Percentiles rank a stretch among this genome's conserved stretches.
These are phyloP conservation scores for Rhea pennata DNA, from an alignment of 2,113 vertebrate genomes.

Conservation along the genomic window DNA sequence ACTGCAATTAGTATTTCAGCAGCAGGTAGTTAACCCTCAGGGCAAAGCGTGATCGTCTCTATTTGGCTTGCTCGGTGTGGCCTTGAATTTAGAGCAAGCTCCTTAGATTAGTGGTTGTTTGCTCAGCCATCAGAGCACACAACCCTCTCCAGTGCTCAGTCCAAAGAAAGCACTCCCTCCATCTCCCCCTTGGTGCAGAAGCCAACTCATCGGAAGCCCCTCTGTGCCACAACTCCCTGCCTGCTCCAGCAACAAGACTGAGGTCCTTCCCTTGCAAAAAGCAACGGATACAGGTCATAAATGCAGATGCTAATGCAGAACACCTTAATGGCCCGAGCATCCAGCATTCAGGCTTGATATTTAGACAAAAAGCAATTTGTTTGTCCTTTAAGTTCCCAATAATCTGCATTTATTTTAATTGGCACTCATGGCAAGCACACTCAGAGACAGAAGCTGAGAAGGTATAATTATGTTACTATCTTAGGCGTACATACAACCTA, in stretches of 20 bases:
- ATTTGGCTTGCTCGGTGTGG: neutral
- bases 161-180: rapidly evolving
- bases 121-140: neutral
- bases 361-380: neutral
- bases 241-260: neutral
- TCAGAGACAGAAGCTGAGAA: constrained; percentile 14
- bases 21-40: constrained; percentile 62
- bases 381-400: constrained; percentile 7
- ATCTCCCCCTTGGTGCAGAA: neutral
- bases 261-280: neutral
- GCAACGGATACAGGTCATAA: neutral
- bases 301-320: neutral
- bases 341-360: neutral
- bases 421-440: neutral
- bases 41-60: constrained; percentile 12
- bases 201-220: neutral
- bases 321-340: neutral
- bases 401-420: constrained; percentile 46
- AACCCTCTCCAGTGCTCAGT: neutral
- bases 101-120: neutral
- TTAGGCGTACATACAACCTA: neutral
- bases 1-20: constrained; percentile 59
- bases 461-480: constrained; percentile 25
- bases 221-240: neutral
- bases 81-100: neutral